These are phyloP conservation scores for Erythrocercus mccallii DNA, from an alignment of 2,113 vertebrate species.

Conservation along the genomic window DNA sequence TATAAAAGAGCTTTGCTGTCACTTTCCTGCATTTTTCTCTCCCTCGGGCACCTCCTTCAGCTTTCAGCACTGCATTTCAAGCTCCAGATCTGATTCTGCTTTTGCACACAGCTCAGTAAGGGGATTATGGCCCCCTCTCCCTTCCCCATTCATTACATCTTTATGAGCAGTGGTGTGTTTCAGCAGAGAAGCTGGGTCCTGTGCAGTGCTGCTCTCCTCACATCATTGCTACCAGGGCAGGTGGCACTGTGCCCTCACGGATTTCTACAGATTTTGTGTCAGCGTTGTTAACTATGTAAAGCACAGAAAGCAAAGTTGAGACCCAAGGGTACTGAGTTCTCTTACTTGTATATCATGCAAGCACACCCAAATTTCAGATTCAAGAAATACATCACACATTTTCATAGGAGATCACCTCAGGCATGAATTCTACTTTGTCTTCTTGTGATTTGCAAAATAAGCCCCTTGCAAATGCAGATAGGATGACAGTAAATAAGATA, in stretches of 20 bases:
- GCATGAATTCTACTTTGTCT: background rate
- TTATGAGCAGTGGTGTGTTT: background rate
- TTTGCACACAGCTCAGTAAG: background rate
- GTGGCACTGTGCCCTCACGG: background rate
- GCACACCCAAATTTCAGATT: background rate
- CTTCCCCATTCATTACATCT: background rate
- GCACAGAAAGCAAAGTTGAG: background rate
- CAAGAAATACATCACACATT: background rate
- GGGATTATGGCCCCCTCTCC: background rate
- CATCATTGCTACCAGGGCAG: background rate
- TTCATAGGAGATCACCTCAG: background rate
- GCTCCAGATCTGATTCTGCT: background rate
- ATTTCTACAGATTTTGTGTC: background rate
- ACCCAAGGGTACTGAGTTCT: background rate
- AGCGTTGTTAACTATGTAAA: background rate
- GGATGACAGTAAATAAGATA: slow-evolving; percentile 11
- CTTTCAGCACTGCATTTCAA: background rate
- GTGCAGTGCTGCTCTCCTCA: background rate
- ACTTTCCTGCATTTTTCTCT: background rate
- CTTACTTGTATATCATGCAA: background rate
- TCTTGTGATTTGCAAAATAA: background rate
- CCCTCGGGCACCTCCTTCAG: background rate
- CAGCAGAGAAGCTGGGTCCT: background rate
- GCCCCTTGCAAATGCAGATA: background rate
- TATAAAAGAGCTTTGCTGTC: background rate